Evolutionary conservation across 2,797 vertebrate species (phyloP), one percentile per base, ranked within the genome.

Genomic region (Dendrocincla tyrannina): DNA sequence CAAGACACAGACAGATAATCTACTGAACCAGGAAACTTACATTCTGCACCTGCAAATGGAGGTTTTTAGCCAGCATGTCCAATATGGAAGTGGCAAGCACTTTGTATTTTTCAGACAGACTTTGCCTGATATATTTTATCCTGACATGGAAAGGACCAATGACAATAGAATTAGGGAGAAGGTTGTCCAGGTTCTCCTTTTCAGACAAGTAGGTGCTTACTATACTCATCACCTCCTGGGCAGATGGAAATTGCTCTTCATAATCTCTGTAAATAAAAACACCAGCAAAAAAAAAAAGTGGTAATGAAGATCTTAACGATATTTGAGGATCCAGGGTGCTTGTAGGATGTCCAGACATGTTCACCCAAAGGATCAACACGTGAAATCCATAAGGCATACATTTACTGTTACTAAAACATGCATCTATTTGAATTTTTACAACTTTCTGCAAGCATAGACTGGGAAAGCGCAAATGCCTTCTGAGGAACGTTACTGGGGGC

Each of bases 91-190:
- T 97, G 46, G 98, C 98, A 93, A 99, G 96, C 22, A 91, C 95
- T 77, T 97, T 98, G 86, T 91, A 96, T 94, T 99, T 99, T 92
- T 98, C 97, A 10, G 97, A 97, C 47, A 99, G 98, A 89, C 87
- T 98, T 96, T 98, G 97, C 55, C 98, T 99, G 62, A 98, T 97
- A 3, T 74, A 66, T 66, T 99, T 98, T 11, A 98, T 95, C 7
- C 63, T 97, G 84, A 99, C 96, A 41, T 96, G 44, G 93, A 99
- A 99, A 19, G 99, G 99, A 27, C 99, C 99, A 11, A 99, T 99
- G 88, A 98, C 49, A 42, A 99, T 97, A 92, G 86, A 98, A 85
- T 95, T 93, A 22, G 99, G 99, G 37, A 99, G 93, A 2, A 98
- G 93, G 22, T 73, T 88, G 78, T 99, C 97, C 66, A 99, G 94